These are phyloP conservation scores for Scomberomorus guttatus DNA, from an alignment of 2,797 vertebrate genomes.

Conservation along the genomic window DNA sequence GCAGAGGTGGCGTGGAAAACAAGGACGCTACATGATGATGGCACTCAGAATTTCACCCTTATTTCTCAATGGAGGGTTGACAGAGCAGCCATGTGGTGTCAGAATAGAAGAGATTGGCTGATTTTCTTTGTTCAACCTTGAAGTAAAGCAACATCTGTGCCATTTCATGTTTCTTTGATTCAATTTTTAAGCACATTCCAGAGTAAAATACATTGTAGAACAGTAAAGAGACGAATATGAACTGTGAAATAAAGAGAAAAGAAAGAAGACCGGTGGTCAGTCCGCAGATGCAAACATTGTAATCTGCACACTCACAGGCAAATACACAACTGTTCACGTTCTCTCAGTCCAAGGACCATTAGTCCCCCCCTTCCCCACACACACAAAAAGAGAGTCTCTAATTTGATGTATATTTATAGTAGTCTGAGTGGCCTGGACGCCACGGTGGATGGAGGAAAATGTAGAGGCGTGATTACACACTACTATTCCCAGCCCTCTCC, in stretches of 20 bases:
- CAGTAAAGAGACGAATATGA: neutral
- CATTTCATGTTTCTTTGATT: neutral
- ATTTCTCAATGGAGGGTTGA: slow-evolving; percentile 4
- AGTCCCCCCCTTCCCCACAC: neutral
- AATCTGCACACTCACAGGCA: neutral
- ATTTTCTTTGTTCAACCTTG: neutral
- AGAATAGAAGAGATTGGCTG: neutral
- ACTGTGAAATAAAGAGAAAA: slow-evolving; percentile 6
- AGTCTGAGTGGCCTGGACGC: slow-evolving; percentile 68
- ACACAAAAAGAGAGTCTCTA: slow-evolving; percentile 61
- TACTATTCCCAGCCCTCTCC: slow-evolving; percentile 57
- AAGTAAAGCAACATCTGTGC: neutral
- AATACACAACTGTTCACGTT: neutral
- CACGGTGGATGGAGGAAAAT: slow-evolving; percentile 70
- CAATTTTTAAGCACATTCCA: neutral
- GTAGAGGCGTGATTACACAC: slow-evolving; percentile 73
- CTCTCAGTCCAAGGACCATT: slow-evolving; percentile 35
- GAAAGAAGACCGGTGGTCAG: slow-evolving; percentile 15
- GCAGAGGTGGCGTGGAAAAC: neutral
- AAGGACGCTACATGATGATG: slow-evolving; percentile 12
- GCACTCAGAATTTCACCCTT: slow-evolving; percentile 10
- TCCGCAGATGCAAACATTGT: neutral
- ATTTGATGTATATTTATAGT: slow-evolving; percentile 78
- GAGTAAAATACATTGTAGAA: neutral
- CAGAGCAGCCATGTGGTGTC: neutral